Conservation (phyloP, 2,113 vertebrate species). For the Alethe diademata region DNA sequence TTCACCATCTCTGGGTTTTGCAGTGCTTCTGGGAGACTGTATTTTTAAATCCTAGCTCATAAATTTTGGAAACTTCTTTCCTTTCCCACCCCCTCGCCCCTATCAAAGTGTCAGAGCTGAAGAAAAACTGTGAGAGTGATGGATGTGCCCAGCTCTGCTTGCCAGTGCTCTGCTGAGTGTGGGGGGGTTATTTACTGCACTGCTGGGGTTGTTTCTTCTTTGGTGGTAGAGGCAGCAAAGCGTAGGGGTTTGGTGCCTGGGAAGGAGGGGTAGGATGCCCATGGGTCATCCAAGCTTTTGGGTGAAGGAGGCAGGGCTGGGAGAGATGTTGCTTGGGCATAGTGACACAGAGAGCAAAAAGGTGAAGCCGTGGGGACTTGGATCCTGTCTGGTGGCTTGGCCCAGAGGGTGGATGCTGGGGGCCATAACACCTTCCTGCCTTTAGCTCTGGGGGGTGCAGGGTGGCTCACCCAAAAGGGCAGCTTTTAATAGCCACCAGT, state of each 20-base stretch:
- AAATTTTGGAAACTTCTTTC: conserved; percentile 59
- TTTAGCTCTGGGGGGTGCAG: not conserved
- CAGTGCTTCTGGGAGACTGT: not conserved
- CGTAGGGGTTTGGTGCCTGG: fast-evolving
- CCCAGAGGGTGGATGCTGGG: not conserved
- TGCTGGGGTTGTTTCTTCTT: not conserved
- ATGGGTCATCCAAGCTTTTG: fast-evolving
- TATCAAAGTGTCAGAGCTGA: conserved; percentile 42
- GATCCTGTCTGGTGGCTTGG: not conserved
- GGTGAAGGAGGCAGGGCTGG: not conserved
- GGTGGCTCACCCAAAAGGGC: not conserved
- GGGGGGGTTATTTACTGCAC: not conserved
- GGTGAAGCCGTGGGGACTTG: not conserved
- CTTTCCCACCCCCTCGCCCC: conserved; percentile 40
- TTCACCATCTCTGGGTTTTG: not conserved
- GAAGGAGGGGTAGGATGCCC: not conserved
- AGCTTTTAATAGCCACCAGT: not conserved
- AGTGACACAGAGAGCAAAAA: not conserved
- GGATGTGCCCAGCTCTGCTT: not conserved
- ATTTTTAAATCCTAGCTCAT: conserved; percentile 62
- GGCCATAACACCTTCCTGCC: not conserved
- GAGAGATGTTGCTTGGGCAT: fast-evolving
- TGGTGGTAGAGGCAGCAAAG: not conserved
- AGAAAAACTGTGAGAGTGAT: conserved; percentile 12
- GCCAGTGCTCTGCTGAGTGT: not conserved